A percentile compares a stretch with the other conserved stretches of the same genome.
phyloP scores from a whole-genome alignment of 1,140 invertebrate species.

The Brachionus asplanchnoidis region DNA sequence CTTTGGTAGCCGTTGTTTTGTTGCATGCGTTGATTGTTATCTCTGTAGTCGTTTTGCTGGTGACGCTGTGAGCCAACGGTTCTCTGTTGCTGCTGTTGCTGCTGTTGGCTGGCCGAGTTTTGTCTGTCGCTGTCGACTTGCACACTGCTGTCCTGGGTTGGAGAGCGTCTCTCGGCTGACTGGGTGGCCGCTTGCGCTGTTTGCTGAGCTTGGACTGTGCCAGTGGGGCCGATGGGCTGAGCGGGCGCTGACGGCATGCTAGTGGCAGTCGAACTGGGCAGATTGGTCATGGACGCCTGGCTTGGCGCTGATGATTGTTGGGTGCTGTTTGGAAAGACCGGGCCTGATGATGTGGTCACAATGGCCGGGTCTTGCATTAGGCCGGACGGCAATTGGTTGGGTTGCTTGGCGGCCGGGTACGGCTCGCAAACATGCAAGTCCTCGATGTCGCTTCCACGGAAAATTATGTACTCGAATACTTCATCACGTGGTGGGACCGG shows the following conservation, averaged over 20 bases:
- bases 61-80: constrained; percentile 8
- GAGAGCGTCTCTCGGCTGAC: neutral
- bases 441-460: constrained; percentile 95
- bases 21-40: constrained; percentile 9
- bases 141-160: constrained; percentile 40
- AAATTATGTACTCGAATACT: constrained; percentile 97
- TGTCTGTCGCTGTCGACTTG: constrained; percentile 29
- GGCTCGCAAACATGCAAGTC: constrained; percentile 86
- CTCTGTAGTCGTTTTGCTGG: neutral
- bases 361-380: constrained; percentile 55
- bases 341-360: constrained; percentile 48
- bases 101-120: neutral
- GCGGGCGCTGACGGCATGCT: neutral
- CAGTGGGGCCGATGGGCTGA: neutral
- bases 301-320: constrained; percentile 18
- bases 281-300: neutral
- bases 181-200: neutral
- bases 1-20: constrained; percentile 20
- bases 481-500: constrained; percentile 86
- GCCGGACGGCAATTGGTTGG: constrained; percentile 56
- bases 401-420: constrained; percentile 56
- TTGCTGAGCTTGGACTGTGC: neutral
- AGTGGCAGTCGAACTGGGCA: constrained; percentile 17
- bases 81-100: neutral
- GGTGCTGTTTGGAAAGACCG: constrained; percentile 9